phyloP scores from a whole-genome alignment of 1,140 invertebrate genomes.

The Holcopasites calliopsidis region DNA sequence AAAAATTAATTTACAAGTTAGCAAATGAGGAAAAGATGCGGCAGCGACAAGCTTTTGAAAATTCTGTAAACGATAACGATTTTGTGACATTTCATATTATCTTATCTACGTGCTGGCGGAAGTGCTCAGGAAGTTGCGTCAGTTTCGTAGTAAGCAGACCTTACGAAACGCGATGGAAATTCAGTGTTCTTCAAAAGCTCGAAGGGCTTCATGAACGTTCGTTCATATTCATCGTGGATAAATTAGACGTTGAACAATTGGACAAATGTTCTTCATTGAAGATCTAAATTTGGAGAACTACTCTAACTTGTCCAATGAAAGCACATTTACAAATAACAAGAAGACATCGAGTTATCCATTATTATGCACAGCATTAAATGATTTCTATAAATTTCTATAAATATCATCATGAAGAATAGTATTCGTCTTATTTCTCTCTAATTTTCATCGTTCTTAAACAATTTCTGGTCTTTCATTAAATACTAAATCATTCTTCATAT shows the following conservation, averaged over 20 bases:
- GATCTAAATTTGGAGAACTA: not conserved
- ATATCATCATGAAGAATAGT: constrained; percentile 12
- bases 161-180: too few relatives aligned
- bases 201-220: not conserved
- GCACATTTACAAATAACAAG: not conserved
- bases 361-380: not conserved
- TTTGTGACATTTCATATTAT: too few relatives aligned
- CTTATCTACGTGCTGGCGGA: too few relatives aligned
- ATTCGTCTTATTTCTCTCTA: not conserved
- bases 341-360: not conserved
- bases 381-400: not conserved
- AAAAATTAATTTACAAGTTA: too few relatives aligned
- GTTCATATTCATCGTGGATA: not conserved
- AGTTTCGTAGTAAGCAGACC: too few relatives aligned
- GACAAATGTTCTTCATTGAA: not conserved
- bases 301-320: not conserved
- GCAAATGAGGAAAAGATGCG: too few relatives aligned
- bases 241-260: not conserved
- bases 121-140: too few relatives aligned
- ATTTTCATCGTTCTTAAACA: not conserved
- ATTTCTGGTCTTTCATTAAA: not conserved
- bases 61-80: too few relatives aligned
- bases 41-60: too few relatives aligned
- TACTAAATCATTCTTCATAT: not conserved
- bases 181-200: too few relatives aligned